Evolutionary conservation across 2,888 invertebrate species (phyloP), one percentile per base, ranked within the genome.

Genomic region (Melanostoma scalare): DNA sequence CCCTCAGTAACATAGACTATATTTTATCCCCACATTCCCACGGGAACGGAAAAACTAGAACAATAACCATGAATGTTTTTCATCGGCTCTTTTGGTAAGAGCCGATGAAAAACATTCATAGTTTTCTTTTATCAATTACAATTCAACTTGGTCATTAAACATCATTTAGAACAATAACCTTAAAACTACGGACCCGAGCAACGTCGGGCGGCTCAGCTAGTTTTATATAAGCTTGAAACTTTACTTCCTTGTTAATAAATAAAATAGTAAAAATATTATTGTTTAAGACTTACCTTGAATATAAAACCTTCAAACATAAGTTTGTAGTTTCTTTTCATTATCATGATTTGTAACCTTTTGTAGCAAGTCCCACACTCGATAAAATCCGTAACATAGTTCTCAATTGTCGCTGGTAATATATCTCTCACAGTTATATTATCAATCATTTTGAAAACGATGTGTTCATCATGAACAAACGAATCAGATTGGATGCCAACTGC

Each of bases 401-500:
- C 87, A 35, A 94, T 88, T 20, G 91, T 90, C 10, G 90, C 90
- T 9, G 91, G 92, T 0, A 93, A 92, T 75, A 94, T 89, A 1
- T 92, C 92, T 84, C 92, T 91, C 2, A 94, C 86, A 0, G 92
- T 91, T 55, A 93, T 88, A 68, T 91, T 88, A 0, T 91, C 89
- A 74, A 89, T 90, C 90, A 94, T 90, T 48, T 88, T 88, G 86
- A 94, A 93, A 48, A 90, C 88, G 2, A 90, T 87, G 40, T 91
- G 90, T n/a, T 91, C 88, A 61, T 90, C 91, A 85, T 91, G 92
- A 0, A 90, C 89, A 87, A 94, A 94, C 0, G 93, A 92, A 56
- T 89, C 92, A 63, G 94, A 93, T 88, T 93, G 93, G 80, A 94
- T 90, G 3, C 94, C 94, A 90, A 93, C 94, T 93, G 36, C 0